Evolutionary conservation across 2,888 invertebrate species (phyloP), one percentile per base, ranked within the genome.

Genomic region (Lasioglossum pauxillum): DNA sequence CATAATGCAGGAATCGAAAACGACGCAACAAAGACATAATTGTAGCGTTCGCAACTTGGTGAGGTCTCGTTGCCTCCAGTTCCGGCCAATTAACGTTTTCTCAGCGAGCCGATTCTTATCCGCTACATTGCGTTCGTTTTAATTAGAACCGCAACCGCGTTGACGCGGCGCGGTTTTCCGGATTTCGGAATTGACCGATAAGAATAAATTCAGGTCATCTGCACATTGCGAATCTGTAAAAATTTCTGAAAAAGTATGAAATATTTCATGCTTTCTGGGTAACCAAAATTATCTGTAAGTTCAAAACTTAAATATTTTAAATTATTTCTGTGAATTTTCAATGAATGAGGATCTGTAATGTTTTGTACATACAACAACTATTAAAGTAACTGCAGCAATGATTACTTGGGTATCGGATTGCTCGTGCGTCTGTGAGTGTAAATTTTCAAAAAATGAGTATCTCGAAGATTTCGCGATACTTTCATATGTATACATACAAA

Each of bases 121-220:
- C 35, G 31, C 31, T 27, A 60, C 27, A 31, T 27, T 72, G 53
- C 72, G 60, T 27, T 35, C 71, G 44, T 84, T 79, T 77, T 76
- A 82, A 86, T 86, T 81, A 86, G 60, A 86, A 73, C 73, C 49
- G 67, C 27, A 73, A 78, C 75, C 75, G 41, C 64, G 53, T 27
- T 31, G n/a, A 46, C 16, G 31, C 27, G 38, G 16, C 73, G 71
- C 67, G 78, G 35, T 75, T 80, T 60, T 35, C 46, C 77, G 76
- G 74, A 77, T 77, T 83, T 84, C 75, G 78, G 60, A 35, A 38
- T 19, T 31, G 57, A 49, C 60, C 71, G 78, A 81, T 76, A 19
- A 69, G 31, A 35, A 64, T 31, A 7, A 7, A 31, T 31, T 14
- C 64, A 2, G 31, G 60, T 31, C 16, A 31, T 16, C 23, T n/a